Evolutionary conservation across 2,113 vertebrate genomes (phyloP), one percentile per base, ranked within the genome.

Genomic region (Hoplias malabaricus): DNA sequence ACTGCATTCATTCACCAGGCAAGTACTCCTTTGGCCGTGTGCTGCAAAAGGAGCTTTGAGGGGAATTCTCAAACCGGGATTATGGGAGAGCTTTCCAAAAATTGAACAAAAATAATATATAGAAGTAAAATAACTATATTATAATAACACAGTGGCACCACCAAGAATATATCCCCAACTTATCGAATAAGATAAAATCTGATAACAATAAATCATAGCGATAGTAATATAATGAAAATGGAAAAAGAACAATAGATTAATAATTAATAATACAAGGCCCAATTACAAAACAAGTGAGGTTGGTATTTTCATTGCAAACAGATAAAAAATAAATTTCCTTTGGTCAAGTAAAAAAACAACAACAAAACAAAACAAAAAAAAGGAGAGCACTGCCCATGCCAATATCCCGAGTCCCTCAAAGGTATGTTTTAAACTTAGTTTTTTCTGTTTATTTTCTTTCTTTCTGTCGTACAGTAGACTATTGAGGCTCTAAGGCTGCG

Each of bases 401-500:
- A 82, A 81, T 85, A 82, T 88, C 71, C 75, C 61, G 69, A 56
- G 63, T 76, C 69, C 63, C 66, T 69, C 29, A 19, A 11, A 9
- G 34, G 36, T 82, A n/a, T 82, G 79, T 83, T 84, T 82, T 75
- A 84, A 31, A n/a, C 62, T 67, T 33, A 53, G 13, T 61, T 80
- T 73, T 50, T 38, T 48, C 53, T 61, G 34, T 59, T 38, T 74
- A 67, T n/a, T 57, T 27, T 73, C 78, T 42, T 70, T 82, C 78
- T 54, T 87, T 36, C 79, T 84, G 86, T 84, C 86, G 87, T 91
- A 88, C 75, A 84, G 86, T 87, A 89, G 77, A 85, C 91, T 87
- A 82, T 90, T 89, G 88, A 91, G 90, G 89, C 88, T 92, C 90
- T 93, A 93, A 93, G 92, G 92, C 92, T 92, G 90, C 85, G 86